Evolutionary conservation across 2,888 invertebrate genomes (phyloP).

Genomic region (Oasisia sp.): DNA sequence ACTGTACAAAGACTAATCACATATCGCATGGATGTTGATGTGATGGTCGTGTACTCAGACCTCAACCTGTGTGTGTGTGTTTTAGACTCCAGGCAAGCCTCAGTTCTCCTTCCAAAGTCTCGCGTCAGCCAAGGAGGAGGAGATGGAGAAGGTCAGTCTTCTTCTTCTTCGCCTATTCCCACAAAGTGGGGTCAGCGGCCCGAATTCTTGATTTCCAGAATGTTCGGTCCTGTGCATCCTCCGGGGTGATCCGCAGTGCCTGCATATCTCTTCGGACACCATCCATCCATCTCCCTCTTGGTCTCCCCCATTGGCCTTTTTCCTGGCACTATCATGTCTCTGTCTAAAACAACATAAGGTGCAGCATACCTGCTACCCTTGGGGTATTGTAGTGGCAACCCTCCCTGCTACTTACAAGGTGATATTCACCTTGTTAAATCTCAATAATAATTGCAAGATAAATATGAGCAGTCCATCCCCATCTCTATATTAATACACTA

Average conservation of each 20-base stretch:
- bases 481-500: not conserved
- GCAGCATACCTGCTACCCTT: not conserved
- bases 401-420: not conserved
- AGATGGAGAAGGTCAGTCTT: not conserved
- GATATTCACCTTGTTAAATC: too few relatives aligned
- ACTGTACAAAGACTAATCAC: not conserved
- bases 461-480: not conserved
- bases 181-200: too few relatives aligned
- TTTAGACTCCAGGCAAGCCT: constrained; percentile 52
- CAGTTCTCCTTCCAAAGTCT: constrained; percentile 55
- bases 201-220: too few relatives aligned
- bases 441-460: not conserved
- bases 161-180: too few relatives aligned
- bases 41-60: not conserved
- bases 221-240: too few relatives aligned
- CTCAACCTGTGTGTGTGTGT: not conserved
- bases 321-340: too few relatives aligned
- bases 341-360: not conserved
- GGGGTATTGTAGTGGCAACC: too few relatives aligned
- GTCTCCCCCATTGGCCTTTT: too few relatives aligned
- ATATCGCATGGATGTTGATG: not conserved
- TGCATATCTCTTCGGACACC: too few relatives aligned
- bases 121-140: not conserved
- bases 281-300: too few relatives aligned
- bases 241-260: too few relatives aligned